Evolutionary conservation across 2,888 invertebrate species (phyloP), one percentile per base, ranked within the genome.

Genomic region (Pachycephus smyrnensis): DNA sequence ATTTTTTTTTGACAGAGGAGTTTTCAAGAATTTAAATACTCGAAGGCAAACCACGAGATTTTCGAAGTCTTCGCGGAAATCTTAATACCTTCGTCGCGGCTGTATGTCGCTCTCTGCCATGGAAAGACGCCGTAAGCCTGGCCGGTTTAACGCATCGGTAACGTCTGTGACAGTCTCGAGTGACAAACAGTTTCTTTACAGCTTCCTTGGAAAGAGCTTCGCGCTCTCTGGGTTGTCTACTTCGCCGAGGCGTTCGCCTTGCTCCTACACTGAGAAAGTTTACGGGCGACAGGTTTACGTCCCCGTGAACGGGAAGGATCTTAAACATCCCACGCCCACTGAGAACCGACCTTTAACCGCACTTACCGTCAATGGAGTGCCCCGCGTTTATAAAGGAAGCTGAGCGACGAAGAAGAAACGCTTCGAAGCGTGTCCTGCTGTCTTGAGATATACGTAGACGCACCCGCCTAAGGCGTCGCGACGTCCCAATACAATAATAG

Each of bases 231-330:
- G 33, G 77, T 75, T 69, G 55, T 74, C 74, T 68, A 75, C 32
- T 69, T 30, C 76, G 71, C 40, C 76, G 68, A 11, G 35, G 76
- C 75, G 73, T 73, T 77, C 80, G 68, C 69, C 73, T 74, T 73
- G 76, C 77, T 55, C 79, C 68, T 80, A 31, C 75, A 73, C 73
- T 37, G 37, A 69, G 74, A 73, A 78, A 81, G 77, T 83, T 83
- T 82, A 83, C 77, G 81, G 75, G 69, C 79, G 83, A 82, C 80
- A 79, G 80, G 76, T 83, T 81, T 79, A 81, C 77, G 82, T 77
- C 76, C 75, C 77, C 76, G 23, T 55, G 55, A 55, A 55, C 55
- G 77, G 69, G 77, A 73, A 77, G 75, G 75, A 80, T 78, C 76
- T 77, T 79, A 73, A 81, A 78, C 75, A 73, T 76, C 73, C 78